Evolutionary conservation across 2,888 invertebrate species (phyloP), one percentile per base, ranked within the genome.

Genomic region (Folsomia candida): DNA sequence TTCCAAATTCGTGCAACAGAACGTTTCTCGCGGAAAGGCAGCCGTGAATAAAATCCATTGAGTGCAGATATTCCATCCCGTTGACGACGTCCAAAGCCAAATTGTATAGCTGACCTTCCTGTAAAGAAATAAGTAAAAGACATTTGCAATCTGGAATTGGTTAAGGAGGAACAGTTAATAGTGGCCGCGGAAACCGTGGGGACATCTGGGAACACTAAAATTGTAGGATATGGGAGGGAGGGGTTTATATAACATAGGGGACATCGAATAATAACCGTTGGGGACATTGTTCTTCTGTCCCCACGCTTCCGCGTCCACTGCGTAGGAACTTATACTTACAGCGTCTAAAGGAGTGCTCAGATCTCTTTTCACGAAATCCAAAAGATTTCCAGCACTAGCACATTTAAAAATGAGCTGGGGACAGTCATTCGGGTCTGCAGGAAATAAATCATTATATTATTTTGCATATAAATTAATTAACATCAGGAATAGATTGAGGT

Each of bases 21-120:
- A 76, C 59, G 26, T 76, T 76, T 26, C 76, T 67, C 1, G 74
- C 76, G n/a, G 74, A 71, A 2, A 76, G 57, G 14, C 70, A 70
- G n/a, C 74, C 72, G 59, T 76, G 76, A 62, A 74, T 37, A 2
- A 74, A 65, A 3, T 63, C 58, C 37, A 47, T 70, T 11, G 22
- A 25, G 59, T 76, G 76, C 25, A 76, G 69, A 62, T 76, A 76
- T 28, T 72, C 74, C 61, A 69, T 71, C 0, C 69, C 74, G 18
- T 69, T 58, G 9, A 69, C 47, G 14, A 76, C 27, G 58, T 76
- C 76, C 1, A 54, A 24, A 1, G 72, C n/a, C n/a, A n/a, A n/a
- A n/a, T n/a, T n/a, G n/a, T n/a, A n/a, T n/a, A n/a, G n/a, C n/a
- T n/a, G n/a, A n/a, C n/a, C n/a, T n/a, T n/a, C n/a, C n/a, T n/a